Evolutionary conservation across 1,140 invertebrate species (phyloP), one percentile per base, ranked within the genome.

Genomic region (Drosophila pandora): DNA sequence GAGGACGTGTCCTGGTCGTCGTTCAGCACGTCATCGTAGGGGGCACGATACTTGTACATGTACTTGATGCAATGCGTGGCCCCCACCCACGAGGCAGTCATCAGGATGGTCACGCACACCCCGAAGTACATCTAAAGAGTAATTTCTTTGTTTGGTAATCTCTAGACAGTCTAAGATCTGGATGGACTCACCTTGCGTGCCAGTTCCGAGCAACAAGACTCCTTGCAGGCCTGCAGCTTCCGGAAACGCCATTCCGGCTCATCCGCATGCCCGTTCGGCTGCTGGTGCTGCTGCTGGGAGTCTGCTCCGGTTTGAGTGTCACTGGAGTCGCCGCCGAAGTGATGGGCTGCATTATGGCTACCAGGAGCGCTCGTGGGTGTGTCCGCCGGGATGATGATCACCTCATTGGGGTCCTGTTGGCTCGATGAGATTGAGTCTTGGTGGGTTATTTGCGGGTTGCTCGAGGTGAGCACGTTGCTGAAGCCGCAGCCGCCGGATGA

Each of bases 51-150:
- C 63, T 95, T 93, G 90, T 96, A 97, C 88, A 97, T 94, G 90
- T 96, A 96, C 92, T 97, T 97, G 71, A 97, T 96, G 90, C 95
- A 95, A 89, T 98, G 96, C 3, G 96, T 97, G 8, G 96, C 95
- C 9, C 96, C 96, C 25, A 97, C 96, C 97, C 96, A 98, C n/a
- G 96, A 96, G 12, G 95, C 94, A 21, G 96, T 96, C 50, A 97
- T 95, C 71, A 95, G 94, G 47, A 96, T 93, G 32, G 96, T 97
- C 59, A 98, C 96, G 91, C 96, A 95, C 54, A 97, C 94, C 37
- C 97, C 97, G 87, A 95, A 96, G 85, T 97, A 96, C 90, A 97
- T 96, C 96, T 97, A 13, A 13, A 39, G 0, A 3, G 6, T 2
- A 41, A 13, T 0, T 7, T 7, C 8, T 12, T 37, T 0, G 10